Evolutionary conservation across 2,797 vertebrate species (phyloP).

Genomic region (Chaetophractus vellerosus): DNA sequence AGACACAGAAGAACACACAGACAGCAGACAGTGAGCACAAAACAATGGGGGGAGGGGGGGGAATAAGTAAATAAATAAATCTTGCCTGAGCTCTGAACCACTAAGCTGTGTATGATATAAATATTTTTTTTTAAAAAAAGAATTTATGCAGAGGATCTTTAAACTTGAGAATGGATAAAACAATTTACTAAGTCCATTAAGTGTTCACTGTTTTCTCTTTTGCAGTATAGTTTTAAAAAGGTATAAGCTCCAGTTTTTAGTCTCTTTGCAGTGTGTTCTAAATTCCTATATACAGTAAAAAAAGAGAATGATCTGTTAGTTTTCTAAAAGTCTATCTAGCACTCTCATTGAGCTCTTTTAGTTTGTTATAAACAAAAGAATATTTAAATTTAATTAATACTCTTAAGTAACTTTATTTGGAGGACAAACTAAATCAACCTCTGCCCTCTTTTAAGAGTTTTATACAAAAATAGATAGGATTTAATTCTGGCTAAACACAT

Average conservation of each 20-base stretch:
- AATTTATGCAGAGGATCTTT: conserved; percentile 48
- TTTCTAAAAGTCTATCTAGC: conserved; percentile 35
- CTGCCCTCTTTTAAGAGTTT: conserved; percentile 30
- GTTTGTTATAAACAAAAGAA: conserved; percentile 26
- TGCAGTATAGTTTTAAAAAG: conserved; percentile 45
- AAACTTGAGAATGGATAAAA: conserved; percentile 19
- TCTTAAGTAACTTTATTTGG: conserved; percentile 59
- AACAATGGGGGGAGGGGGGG: too few relatives aligned
- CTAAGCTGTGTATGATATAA: too few relatives aligned
- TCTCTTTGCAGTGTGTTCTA: background rate
- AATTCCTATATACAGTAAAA: conserved; percentile 19
- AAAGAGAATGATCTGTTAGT: conserved; percentile 18
- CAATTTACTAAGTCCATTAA: conserved; percentile 20
- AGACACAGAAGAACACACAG: too few relatives aligned
- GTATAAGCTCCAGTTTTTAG: background rate
- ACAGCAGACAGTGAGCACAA: too few relatives aligned
- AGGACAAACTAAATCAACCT: conserved; percentile 58
- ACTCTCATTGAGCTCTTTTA: background rate
- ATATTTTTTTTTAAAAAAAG: background rate
- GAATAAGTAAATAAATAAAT: too few relatives aligned
- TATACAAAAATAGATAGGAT: conserved; percentile 53
- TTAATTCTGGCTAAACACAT: conserved; percentile 63
- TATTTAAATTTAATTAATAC: conserved; percentile 69
- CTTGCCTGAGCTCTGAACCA: too few relatives aligned
- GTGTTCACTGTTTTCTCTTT: conserved; percentile 53